These are phyloP conservation scores for Luscinia megarhynchos DNA, from an alignment of 2,797 vertebrate species.

Conservation along the genomic window DNA sequence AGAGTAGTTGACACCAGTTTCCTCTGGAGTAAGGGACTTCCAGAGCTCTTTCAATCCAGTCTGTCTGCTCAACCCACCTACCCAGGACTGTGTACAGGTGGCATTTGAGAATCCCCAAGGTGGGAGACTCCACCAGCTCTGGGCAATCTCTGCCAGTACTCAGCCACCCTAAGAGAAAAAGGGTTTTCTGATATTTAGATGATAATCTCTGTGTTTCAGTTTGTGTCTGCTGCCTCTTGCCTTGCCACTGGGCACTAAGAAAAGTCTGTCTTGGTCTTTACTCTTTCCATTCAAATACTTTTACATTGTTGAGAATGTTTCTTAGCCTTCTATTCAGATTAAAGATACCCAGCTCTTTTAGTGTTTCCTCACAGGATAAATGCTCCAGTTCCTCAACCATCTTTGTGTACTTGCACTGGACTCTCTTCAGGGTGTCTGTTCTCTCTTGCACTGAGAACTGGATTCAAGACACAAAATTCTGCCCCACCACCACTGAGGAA, in stretches of 20 bases:
- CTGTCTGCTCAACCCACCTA: neutral
- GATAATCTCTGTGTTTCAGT: neutral
- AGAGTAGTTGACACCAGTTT: neutral
- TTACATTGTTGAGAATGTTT: neutral
- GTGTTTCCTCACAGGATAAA: neutral
- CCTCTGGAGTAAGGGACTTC: neutral
- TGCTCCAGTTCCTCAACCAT: neutral
- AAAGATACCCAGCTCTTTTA: neutral
- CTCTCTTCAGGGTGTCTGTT: neutral
- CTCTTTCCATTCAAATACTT: neutral
- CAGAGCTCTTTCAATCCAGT: neutral
- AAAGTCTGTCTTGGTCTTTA: neutral
- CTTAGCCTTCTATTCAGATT: neutral
- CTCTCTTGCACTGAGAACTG: neutral
- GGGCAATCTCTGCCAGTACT: neutral
- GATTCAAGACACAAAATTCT: neutral
- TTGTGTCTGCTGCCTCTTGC: neutral
- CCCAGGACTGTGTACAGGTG: neutral
- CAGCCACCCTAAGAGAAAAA: neutral
- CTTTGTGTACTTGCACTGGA: neutral
- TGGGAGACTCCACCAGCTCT: neutral
- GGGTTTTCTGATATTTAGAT: neutral
- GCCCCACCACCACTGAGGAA: neutral
- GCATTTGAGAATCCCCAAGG: neutral
- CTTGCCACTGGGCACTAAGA: neutral